Evolutionary conservation across 2,797 vertebrate genomes (phyloP).

Genomic region (Zalophus californianus): DNA sequence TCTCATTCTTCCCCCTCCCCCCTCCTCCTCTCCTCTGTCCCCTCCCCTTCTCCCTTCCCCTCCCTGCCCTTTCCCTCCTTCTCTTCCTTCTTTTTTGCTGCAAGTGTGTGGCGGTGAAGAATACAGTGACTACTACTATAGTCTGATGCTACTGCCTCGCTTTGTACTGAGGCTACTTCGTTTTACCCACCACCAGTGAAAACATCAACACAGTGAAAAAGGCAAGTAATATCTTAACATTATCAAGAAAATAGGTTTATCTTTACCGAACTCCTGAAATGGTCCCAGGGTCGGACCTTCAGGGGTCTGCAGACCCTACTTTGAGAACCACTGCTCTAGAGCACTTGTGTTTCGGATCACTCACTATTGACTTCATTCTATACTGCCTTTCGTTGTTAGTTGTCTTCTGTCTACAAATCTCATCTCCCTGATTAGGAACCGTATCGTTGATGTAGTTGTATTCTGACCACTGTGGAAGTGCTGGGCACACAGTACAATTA

Average conservation of each 20-base stretch:
- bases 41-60: neutral
- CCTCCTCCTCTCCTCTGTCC: fast-evolving
- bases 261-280: neutral
- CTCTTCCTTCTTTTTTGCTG: neutral
- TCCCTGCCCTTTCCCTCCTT: neutral
- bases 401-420: neutral
- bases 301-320: neutral
- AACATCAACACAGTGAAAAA: neutral
- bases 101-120: neutral
- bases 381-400: neutral
- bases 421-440: neutral
- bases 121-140: neutral
- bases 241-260: neutral
- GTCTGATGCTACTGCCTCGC: neutral
- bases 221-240: neutral
- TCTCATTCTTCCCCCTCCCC: neutral
- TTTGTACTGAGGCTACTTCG: neutral
- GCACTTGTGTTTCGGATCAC: neutral
- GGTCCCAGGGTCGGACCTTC: neutral
- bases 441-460: neutral
- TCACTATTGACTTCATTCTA: neutral
- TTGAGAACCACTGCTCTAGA: neutral
- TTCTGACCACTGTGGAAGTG: neutral
- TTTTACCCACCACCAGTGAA: neutral
- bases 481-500: neutral